phyloP scores from a whole-genome alignment of 2,797 vertebrate species.

The Vireo griseus region DNA sequence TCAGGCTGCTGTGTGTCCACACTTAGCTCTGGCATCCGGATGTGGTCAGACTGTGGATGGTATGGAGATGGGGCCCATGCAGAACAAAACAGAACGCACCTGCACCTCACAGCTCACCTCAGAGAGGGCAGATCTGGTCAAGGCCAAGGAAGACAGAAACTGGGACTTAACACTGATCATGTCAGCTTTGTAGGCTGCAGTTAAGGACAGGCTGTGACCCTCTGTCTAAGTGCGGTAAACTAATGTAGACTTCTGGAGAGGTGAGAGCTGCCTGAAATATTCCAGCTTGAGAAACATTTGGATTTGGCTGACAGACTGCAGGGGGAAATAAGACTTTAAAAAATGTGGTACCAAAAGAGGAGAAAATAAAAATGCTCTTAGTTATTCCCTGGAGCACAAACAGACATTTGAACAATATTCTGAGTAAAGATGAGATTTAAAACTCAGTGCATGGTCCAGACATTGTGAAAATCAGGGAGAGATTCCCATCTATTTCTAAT shows the following conservation, averaged over 20 bases:
- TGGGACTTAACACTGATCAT: neutral
- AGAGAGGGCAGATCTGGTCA: neutral
- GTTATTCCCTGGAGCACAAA: conserved; percentile 14
- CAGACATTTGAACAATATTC: neutral
- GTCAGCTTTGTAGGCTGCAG: neutral
- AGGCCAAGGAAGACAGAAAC: neutral
- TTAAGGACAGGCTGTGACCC: neutral
- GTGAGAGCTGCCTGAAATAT: neutral
- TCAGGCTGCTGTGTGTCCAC: neutral
- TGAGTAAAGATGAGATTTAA: conserved; percentile 23
- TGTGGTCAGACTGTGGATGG: neutral
- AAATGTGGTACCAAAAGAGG: neutral
- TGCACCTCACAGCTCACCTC: neutral
- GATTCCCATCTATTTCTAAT: neutral
- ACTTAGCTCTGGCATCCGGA: neutral
- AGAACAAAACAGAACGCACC: neutral
- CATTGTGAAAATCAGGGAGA: neutral
- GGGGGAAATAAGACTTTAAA: neutral
- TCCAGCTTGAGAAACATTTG: neutral
- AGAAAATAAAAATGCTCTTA: conserved; percentile 41
- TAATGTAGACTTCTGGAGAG: neutral
- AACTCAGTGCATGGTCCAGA: neutral
- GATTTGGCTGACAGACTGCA: neutral
- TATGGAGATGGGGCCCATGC: neutral
- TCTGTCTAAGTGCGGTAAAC: neutral